phyloP scores from a whole-genome alignment of 2,797 vertebrate species.

The Mastacembelus armatus region DNA sequence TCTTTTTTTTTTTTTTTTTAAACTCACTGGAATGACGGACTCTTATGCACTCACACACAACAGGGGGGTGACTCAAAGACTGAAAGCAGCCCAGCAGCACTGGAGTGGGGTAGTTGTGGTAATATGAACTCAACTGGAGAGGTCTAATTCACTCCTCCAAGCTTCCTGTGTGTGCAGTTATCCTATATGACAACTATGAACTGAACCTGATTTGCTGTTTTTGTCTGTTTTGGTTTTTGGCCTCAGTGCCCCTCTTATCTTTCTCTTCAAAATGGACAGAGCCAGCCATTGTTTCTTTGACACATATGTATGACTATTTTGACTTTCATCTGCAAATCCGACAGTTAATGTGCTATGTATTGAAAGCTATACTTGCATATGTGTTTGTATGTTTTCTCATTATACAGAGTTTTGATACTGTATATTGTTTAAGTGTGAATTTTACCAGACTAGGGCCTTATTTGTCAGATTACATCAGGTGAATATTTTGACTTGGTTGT shows the following conservation, averaged over 20 bases:
- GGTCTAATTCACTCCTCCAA: slow-evolving; percentile 67
- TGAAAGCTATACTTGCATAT: slow-evolving; percentile 77
- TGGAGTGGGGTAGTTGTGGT: slow-evolving; percentile 62
- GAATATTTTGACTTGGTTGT: slow-evolving; percentile 40
- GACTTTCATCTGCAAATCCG: slow-evolving; percentile 72
- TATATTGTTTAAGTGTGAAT: slow-evolving; percentile 69
- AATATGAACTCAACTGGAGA: slow-evolving; percentile 73
- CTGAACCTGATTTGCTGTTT: slow-evolving; percentile 55
- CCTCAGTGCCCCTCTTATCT: slow-evolving; percentile 25
- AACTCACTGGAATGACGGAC: slow-evolving; percentile 82
- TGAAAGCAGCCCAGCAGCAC: slow-evolving; percentile 67
- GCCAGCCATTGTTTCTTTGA: slow-evolving; percentile 69
- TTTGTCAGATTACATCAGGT: slow-evolving; percentile 42
- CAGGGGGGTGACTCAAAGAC: slow-evolving; percentile 67
- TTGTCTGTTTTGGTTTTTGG: slow-evolving; percentile 21
- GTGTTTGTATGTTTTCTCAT: slow-evolving; percentile 72
- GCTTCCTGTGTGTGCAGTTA: slow-evolving; percentile 65
- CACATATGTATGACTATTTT: slow-evolving; percentile 66
- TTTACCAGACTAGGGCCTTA: slow-evolving; percentile 64
- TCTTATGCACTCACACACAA: slow-evolving; percentile 63
- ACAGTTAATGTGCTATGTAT: slow-evolving; percentile 69
- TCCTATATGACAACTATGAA: slow-evolving; percentile 68
- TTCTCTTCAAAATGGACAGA: slow-evolving; percentile 62
- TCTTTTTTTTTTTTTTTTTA: slow-evolving; percentile 39
- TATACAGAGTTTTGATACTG: slow-evolving; percentile 76